Conservation (phyloP, 1,140 invertebrate species). For the Lucilia cuprina region DNA sequence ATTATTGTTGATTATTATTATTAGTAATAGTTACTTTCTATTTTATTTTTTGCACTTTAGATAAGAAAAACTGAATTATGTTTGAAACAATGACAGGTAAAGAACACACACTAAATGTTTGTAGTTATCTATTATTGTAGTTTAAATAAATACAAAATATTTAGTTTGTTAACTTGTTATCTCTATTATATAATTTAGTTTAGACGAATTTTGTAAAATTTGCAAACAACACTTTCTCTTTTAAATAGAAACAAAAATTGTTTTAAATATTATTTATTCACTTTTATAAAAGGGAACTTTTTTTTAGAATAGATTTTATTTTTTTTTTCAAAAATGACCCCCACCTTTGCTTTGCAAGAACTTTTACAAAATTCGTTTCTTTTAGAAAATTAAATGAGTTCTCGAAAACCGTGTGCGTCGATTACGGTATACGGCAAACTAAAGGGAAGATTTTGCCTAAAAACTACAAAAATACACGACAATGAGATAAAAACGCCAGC, state of each 20-base stretch:
- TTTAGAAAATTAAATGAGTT: slow-evolving; percentile 14
- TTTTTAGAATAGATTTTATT: neutral
- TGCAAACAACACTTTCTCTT: neutral
- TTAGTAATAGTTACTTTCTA: slow-evolving; percentile 1
- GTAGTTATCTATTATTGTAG: neutral
- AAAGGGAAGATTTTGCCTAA: slow-evolving; percentile 23
- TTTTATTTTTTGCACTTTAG: neutral
- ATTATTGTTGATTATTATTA: neutral
- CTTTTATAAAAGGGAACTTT: neutral
- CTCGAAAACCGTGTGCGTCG: slow-evolving; percentile 31
- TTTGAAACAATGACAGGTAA: neutral
- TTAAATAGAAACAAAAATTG: neutral
- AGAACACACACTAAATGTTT: neutral
- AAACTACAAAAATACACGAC: slow-evolving; percentile 26
- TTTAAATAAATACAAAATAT: neutral
- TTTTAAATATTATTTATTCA: neutral
- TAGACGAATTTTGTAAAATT: neutral
- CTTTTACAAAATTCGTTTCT: slow-evolving; percentile 20
- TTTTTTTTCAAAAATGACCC: neutral
- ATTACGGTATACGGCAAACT: slow-evolving; percentile 36
- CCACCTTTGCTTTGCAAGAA: neutral
- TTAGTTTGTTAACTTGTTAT: neutral
- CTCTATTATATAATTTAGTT: slow-evolving; percentile 9
- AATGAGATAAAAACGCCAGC: slow-evolving; percentile 8
- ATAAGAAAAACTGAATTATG: neutral